Evolutionary conservation across 2,797 vertebrate genomes (phyloP), one percentile per base, ranked within the genome.

Genomic region (Trichosurus vulpecula): DNA sequence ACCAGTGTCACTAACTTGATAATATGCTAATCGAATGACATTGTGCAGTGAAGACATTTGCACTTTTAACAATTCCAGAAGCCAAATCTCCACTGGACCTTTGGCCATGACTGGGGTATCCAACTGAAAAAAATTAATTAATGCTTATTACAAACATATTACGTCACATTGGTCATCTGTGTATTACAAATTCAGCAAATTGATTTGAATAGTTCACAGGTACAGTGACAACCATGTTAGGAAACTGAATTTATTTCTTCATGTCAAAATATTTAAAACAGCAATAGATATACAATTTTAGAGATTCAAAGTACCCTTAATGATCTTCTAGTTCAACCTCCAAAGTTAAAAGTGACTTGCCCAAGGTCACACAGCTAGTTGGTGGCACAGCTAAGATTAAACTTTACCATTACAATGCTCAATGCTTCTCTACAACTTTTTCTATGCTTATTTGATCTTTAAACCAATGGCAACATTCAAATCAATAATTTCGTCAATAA

Each of bases 21-120:
- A 98, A 98, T 96, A 98, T 0, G 99, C 99, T 29, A 97, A 96
- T 97, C 98, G 98, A 96, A 99, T 99, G 96, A 99, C 98, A 91
- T 98, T 98, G 95, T 99, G 99, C 55, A 99, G 97, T 8, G 99
- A 99, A 2, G 94, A 96, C 98, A 99, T 99, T 95, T 99, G 99
- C 94, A 98, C 95, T 95, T 92, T 98, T 92, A 99, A 91, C 95
- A 98, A 98, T 27, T 98, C 98, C 98, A 98, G 97, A 97, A 98
- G 98, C 99, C 98, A 99, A 92, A 99, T 97, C 96, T 99, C 99
- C 41, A 99, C 98, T 0, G 98, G 99, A 93, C 99, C 99, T 98
- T 99, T 99, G 96, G 98, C 98, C 98, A 98, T 96, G 92, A 99
- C 98, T 90, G 99, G 94, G 58, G 0, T 94, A 94, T 99, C 98